phyloP scores from a whole-genome alignment of 2,888 invertebrate genomes.

The Phaedon cochleariae region DNA sequence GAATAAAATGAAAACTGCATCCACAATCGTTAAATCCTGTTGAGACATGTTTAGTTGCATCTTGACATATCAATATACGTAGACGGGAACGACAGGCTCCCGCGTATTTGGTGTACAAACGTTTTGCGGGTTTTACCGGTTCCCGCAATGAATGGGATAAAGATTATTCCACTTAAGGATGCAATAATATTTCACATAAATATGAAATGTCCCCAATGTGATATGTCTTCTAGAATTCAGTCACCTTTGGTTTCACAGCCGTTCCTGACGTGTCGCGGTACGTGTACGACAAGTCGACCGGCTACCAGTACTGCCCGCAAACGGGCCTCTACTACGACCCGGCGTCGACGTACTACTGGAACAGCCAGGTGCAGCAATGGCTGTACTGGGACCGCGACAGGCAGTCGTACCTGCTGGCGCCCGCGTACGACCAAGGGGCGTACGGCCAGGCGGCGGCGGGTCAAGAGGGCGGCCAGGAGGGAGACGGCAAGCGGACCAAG shows the following conservation, averaged over 20 bases:
- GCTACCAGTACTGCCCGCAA: constrained; percentile 93
- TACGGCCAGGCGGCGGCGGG: constrained; percentile 12
- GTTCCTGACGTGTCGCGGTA: constrained; percentile 91
- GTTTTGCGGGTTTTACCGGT: too few species aligned
- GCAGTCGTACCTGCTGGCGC: constrained; percentile 70
- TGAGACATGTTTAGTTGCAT: too few species aligned
- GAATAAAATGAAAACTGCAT: too few species aligned
- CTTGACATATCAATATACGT: too few species aligned
- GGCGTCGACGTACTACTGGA: constrained; percentile 95
- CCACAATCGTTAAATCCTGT: too few species aligned
- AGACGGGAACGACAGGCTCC: too few species aligned
- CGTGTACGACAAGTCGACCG: constrained; percentile 93
- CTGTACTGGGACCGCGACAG: constrained; percentile 92
- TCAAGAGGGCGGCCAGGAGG: constrained; percentile 47
- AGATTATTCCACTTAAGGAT: too few species aligned
- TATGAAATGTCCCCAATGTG: too few species aligned
- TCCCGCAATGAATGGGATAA: too few species aligned
- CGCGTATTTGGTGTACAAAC: too few species aligned
- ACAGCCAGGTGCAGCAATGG: constrained; percentile 88
- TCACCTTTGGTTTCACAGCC: constrained; percentile 56
- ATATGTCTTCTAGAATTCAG: too few species aligned
- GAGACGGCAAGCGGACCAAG: constrained; percentile 72
- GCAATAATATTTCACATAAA: too few species aligned
- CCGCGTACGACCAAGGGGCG: constrained; percentile 52
- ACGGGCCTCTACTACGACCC: constrained; percentile 97